Evolutionary conservation across 2,113 vertebrate genomes (phyloP).

Genomic region (Chitala chitala): DNA sequence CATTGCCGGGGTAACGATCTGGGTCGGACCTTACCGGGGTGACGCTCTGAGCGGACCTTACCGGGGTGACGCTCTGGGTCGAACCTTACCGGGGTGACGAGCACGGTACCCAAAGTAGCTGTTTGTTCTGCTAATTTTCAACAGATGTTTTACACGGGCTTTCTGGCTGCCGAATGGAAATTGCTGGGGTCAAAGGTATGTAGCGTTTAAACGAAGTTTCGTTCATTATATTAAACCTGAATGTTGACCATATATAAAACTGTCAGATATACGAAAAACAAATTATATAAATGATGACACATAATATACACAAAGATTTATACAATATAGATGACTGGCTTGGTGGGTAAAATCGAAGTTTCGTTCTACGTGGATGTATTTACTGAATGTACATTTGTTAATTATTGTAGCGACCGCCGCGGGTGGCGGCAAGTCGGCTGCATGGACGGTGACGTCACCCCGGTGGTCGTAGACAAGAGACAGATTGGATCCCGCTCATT

Average conservation of each 20-base stretch:
- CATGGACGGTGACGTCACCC: no score
- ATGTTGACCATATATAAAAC: not conserved
- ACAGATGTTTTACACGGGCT: slow-evolving; percentile 7
- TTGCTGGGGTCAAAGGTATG: not conserved
- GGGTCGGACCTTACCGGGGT: not conserved
- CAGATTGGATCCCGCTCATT: no score
- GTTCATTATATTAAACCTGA: not conserved
- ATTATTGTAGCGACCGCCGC: no score
- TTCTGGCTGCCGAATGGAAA: not conserved
- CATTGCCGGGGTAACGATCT: no score
- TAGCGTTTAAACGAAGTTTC: not conserved
- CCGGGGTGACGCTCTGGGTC: not conserved
- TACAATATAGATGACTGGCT: no score
- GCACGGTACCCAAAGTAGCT: not conserved
- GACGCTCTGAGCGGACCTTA: not conserved
- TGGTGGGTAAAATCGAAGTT: no score
- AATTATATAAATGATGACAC: no score
- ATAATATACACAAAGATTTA: no score
- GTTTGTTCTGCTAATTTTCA: not conserved
- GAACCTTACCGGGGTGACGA: not conserved
- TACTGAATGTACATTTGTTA: no score
- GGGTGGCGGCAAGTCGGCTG: no score
- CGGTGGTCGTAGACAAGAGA: no score
- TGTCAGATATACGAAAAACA: not conserved
- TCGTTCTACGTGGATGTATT: no score